phyloP scores from a whole-genome alignment of 2,888 invertebrate genomes.

The Yponomeuta cagnagella region DNA sequence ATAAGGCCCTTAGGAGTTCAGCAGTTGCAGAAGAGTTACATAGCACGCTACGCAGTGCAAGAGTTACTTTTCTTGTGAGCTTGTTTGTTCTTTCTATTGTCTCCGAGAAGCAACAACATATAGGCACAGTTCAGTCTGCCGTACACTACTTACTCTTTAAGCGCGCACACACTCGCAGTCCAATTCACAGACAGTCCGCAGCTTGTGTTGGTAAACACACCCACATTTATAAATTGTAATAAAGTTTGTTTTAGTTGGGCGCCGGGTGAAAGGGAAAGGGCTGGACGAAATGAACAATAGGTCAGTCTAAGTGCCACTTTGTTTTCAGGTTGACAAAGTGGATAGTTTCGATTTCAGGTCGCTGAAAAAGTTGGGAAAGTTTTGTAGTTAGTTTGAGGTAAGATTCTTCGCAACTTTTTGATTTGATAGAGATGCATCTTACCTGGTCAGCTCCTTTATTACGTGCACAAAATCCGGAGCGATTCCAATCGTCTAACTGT shows the following conservation, averaged over 20 bases:
- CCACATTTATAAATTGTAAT: constrained; percentile 69
- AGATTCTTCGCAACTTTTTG: too few relatives aligned
- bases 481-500: too few relatives aligned
- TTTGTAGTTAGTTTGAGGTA: not conserved
- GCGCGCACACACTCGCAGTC: constrained; percentile 59
- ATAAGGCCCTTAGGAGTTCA: too few relatives aligned
- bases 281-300: constrained; percentile 20
- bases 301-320: constrained; percentile 9
- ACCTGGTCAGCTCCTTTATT: too few relatives aligned
- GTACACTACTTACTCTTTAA: constrained; percentile 37
- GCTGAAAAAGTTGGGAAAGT: not conserved
- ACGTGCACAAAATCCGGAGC: too few relatives aligned
- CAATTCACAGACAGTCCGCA: not conserved
- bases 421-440: too few relatives aligned
- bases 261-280: constrained; percentile 71
- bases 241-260: constrained; percentile 73
- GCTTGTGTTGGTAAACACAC: constrained; percentile 29
- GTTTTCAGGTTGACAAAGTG: not conserved
- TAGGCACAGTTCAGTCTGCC: not conserved
- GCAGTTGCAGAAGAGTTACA: too few relatives aligned
- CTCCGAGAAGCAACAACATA: not conserved
- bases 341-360: not conserved
- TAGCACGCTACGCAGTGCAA: too few relatives aligned
- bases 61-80: too few relatives aligned
- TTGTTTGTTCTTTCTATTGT: not conserved